Evolutionary conservation across 2,113 vertebrate species (phyloP), one percentile per base, ranked within the genome.

Genomic region (Shinisaurus crocodilurus): DNA sequence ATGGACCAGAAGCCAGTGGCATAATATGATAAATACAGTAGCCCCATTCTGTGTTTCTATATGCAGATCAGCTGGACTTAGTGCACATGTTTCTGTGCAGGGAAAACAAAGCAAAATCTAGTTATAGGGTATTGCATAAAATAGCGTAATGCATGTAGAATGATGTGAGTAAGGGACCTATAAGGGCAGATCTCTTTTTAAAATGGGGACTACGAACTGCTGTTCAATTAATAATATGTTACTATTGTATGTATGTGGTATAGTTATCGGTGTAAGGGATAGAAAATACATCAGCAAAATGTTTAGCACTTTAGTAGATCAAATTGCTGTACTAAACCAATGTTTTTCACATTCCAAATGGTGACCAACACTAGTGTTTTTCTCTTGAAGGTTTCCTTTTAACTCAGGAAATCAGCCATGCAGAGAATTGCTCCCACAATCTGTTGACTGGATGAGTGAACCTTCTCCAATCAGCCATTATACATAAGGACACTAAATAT

Each of bases 401-500:
- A 91, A 89, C 85, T 89, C 86, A 85, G 84, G 9, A 94, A 94
- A 86, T 89, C 82, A 89, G 54, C 82, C 60, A 88, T 91, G 45
- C 77, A 91, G 92, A 95, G 79, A 93, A 70, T 54, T 88, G 79
- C 91, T 77, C 86, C 92, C 69, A 76, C 75, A 93, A 50, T 54
- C 37, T 86, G 32, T 76, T 65, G 83, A 77, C 72, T 27, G 29
- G 45, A 75, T 72, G 82, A 85, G 67, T 88, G 82, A 88, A 60
- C 86, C 82, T 75, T 57, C 82, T 76, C 67, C 40, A 54, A 34
- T 82, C 87, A 57, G 57, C 40, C 45, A 60, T 63, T 60, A 20
- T 85, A 32, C 69, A 80, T 93, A 90, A 88, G 70, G 34, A 85
- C 50, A 63, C 91, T 96, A 95, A 94, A 95, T 94, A 92, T 88